A percentile compares a stretch with the other conserved stretches of the same genome.
phyloP scores from a whole-genome alignment of 1,140 invertebrate species.

The Nylanderia fulva region DNA sequence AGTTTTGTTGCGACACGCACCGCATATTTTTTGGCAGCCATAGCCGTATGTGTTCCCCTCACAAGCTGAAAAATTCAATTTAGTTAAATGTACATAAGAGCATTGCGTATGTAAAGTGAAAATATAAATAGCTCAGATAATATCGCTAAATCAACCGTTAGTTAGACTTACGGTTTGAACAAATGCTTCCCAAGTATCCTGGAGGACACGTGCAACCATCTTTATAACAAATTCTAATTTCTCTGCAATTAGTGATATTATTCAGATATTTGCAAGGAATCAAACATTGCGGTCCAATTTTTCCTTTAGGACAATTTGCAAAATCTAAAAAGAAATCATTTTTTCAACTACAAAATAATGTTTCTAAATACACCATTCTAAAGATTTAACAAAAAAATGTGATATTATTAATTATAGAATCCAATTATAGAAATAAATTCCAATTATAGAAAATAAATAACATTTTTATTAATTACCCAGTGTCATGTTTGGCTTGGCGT shows the following conservation, averaged over 20 bases:
- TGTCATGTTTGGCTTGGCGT: background rate
- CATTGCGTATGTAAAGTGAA: background rate
- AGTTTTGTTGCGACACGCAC: slow-evolving; percentile 37
- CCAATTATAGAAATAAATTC: background rate
- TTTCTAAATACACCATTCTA: background rate
- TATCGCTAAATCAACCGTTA: too few relatives aligned
- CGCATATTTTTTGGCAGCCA: slow-evolving; percentile 57
- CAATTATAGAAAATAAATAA: background rate
- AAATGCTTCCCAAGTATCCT: slow-evolving; percentile 38
- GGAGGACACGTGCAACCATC: slow-evolving; percentile 61
- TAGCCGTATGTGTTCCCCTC: slow-evolving; percentile 33
- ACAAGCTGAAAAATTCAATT: slow-evolving; percentile 56
- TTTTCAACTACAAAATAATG: background rate
- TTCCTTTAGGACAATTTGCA: slow-evolving; percentile 1
- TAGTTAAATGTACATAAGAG: background rate
- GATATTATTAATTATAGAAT: background rate
- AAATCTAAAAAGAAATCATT: slow-evolving; percentile 9
- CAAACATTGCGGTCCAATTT: slow-evolving; percentile 57
- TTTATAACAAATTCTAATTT: slow-evolving; percentile 45
- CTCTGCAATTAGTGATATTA: background rate
- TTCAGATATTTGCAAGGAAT: background rate
- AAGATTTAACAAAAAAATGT: background rate
- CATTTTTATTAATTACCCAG: slow-evolving; percentile 34
- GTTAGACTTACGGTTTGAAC: slow-evolving; percentile 46
- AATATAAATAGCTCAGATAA: background rate